Percentiles rank a stretch among this genome's conserved stretches.
Evolutionary conservation across 2,888 invertebrate genomes (phyloP).

Genomic region (Steinernema scapterisci): DNA sequence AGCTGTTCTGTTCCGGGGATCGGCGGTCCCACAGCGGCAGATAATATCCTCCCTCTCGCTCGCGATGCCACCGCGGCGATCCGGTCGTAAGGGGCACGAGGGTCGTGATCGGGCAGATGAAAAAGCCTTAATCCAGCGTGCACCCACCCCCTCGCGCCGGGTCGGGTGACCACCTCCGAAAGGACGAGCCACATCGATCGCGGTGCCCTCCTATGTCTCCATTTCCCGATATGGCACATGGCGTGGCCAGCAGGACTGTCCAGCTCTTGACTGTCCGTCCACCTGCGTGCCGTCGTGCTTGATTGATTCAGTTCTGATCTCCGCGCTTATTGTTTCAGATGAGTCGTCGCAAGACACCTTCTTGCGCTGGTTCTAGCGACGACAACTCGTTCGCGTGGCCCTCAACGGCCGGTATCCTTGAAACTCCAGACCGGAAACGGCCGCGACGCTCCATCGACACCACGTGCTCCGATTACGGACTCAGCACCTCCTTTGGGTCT

Average conservation of each 20-base stretch:
- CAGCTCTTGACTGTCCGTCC: too few species aligned
- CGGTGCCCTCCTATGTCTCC: neutral
- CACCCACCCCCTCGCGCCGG: neutral
- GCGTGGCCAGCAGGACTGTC: neutral
- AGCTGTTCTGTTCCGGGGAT: too few species aligned
- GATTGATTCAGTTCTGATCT: neutral
- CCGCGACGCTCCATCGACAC: neutral
- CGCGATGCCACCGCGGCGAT: neutral
- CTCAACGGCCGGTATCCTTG: constrained; percentile 11
- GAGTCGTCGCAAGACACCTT: constrained; percentile 30
- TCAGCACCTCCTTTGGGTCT: constrained; percentile 7
- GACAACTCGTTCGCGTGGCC: constrained; percentile 13
- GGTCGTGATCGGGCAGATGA: constrained; percentile 26
- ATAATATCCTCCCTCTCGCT: too few species aligned
- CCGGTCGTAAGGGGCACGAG: neutral
- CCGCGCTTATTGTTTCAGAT: neutral
- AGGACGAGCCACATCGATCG: neutral
- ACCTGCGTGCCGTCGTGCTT: too few species aligned
- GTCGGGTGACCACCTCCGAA: constrained; percentile 2
- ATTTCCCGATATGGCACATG: neutral
- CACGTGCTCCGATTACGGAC: neutral
- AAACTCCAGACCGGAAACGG: constrained; percentile 12
- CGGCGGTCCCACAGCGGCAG: too few species aligned
- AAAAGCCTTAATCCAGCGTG: constrained; percentile 5
- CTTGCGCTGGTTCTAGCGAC: constrained; percentile 28